phyloP scores from a whole-genome alignment of 2,797 vertebrate species.

The Alosa sapidissima region DNA sequence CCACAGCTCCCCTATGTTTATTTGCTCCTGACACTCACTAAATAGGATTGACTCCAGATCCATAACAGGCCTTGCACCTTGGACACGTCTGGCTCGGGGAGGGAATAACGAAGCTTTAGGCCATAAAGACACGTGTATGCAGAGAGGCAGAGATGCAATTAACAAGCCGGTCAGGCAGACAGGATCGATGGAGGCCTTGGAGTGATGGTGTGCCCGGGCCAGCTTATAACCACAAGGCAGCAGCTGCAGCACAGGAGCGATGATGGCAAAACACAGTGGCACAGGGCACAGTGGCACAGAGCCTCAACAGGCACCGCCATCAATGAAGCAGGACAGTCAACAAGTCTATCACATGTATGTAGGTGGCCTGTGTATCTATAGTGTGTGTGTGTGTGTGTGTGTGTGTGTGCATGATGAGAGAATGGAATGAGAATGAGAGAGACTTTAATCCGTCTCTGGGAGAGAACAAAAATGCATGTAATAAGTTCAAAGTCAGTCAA shows the following conservation, averaged over 20 bases:
- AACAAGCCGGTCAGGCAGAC: not conserved
- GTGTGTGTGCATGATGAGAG: too few species aligned
- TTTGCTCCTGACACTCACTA: not conserved
- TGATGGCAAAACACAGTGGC: too few species aligned
- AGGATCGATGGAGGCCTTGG: not conserved
- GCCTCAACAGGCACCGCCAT: not conserved
- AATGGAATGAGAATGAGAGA: too few species aligned
- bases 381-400: not conserved
- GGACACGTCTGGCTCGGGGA: not conserved
- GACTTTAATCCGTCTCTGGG: too few species aligned
- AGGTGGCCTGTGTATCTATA: not conserved
- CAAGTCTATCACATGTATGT: not conserved
- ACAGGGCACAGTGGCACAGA: too few species aligned
- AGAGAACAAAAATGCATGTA: too few species aligned
- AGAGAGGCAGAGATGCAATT: constrained; percentile 1
- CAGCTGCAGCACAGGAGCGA: not conserved
- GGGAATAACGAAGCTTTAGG: not conserved
- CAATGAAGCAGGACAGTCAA: not conserved
- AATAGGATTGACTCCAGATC: not conserved
- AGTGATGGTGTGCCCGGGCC: not conserved
- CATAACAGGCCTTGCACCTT: not conserved
- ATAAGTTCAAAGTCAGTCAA: too few species aligned
- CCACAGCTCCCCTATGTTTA: not conserved
- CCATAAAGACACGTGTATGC: not conserved
- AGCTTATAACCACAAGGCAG: not conserved